Percentiles rank a stretch among this genome's conserved stretches.
Conservation (phyloP, 2,113 vertebrate species). For the Melanocharis versteri region DNA sequence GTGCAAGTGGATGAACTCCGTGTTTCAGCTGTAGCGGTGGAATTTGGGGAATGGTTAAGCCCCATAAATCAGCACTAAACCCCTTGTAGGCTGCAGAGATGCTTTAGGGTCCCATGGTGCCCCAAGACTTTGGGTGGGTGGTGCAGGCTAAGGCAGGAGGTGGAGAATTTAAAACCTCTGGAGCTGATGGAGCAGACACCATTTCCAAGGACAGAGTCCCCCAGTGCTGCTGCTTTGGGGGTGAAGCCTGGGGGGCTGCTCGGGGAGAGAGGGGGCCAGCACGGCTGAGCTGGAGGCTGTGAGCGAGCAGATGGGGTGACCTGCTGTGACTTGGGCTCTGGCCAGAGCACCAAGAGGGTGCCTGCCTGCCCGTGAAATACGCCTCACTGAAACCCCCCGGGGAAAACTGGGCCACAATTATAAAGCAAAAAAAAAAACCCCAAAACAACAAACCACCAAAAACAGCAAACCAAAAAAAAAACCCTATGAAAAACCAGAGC, state of each 20-base stretch:
- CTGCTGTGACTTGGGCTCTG: neutral
- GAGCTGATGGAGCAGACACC: neutral
- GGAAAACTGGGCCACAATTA: neutral
- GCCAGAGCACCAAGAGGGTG: neutral
- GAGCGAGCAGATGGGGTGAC: neutral
- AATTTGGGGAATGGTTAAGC: neutral
- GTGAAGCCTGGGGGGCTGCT: neutral
- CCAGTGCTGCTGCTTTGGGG: neutral
- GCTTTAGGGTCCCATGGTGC: rapidly evolving
- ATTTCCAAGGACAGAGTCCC: neutral
- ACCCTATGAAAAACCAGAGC: rapidly evolving
- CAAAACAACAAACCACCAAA: neutral
- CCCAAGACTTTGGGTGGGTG: neutral
- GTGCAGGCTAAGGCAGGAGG: neutral
- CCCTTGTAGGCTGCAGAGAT: neutral
- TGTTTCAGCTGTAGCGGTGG: neutral
- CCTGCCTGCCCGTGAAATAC: neutral
- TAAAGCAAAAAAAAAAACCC: neutral
- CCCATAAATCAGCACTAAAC: neutral
- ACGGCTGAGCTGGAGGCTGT: neutral
- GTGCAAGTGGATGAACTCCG: neutral
- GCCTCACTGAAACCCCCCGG: rapidly evolving
- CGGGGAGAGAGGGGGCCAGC: rapidly evolving
- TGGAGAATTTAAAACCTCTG: neutral
- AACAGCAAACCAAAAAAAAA: neutral